These are phyloP conservation scores for Notiomystis cincta DNA, from an alignment of 2,113 vertebrate genomes.

Conservation along the genomic window DNA sequence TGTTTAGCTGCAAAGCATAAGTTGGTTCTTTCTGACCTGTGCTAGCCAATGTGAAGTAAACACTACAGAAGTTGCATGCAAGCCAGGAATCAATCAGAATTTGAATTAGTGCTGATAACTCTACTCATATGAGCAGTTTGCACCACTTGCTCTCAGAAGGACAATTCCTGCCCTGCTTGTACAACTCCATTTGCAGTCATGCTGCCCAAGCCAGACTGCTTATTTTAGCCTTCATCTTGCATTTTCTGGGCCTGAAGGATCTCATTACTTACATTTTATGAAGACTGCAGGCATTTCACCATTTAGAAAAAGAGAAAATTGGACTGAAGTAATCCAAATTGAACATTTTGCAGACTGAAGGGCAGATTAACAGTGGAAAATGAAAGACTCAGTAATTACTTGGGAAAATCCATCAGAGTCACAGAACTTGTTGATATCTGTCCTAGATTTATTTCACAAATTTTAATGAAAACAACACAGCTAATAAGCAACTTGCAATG, in stretches of 20 bases:
- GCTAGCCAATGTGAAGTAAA: neutral
- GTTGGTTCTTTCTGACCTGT: neutral
- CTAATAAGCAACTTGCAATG: neutral
- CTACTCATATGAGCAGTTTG: neutral
- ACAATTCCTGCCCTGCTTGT: neutral
- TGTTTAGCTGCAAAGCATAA: neutral
- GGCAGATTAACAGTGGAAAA: neutral
- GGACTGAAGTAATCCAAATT: neutral
- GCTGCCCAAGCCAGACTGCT: fast-evolving
- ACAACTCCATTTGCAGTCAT: fast-evolving
- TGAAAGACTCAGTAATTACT: neutral
- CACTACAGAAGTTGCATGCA: neutral
- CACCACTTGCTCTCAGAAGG: neutral
- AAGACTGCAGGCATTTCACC: neutral
- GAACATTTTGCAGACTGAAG: neutral
- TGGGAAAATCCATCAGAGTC: neutral
- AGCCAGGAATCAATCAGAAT: neutral
- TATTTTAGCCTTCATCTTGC: neutral
- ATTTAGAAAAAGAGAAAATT: neutral
- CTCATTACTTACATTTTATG: neutral
- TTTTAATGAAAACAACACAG: neutral
- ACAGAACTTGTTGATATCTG: neutral
- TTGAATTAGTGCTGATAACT: neutral
- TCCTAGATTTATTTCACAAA: neutral
- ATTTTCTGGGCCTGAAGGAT: neutral